These are phyloP conservation scores for Catharus minimus DNA, from an alignment of 2,113 vertebrate genomes.

Conservation along the genomic window DNA sequence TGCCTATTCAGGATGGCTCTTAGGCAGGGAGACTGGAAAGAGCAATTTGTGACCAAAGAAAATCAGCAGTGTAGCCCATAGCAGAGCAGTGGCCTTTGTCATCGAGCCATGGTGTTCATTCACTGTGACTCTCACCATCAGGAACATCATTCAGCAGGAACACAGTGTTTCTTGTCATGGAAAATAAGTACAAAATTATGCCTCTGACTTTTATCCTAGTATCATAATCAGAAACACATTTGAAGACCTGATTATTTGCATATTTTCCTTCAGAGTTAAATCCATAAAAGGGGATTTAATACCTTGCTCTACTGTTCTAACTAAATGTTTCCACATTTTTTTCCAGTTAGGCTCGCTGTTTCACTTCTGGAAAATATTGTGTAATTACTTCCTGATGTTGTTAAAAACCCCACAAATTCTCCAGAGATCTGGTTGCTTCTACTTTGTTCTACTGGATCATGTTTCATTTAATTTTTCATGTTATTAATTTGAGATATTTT, in stretches of 20 bases:
- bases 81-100: background rate
- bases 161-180: slow-evolving; percentile 51
- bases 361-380: slow-evolving; percentile 82
- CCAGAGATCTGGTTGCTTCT: slow-evolving; percentile 60
- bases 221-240: slow-evolving; percentile 75
- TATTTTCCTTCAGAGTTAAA: slow-evolving; percentile 79
- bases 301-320: slow-evolving; percentile 82
- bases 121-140: background rate
- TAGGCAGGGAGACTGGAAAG: background rate
- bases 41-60: background rate
- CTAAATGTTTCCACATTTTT: slow-evolving; percentile 83
- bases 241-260: slow-evolving; percentile 78
- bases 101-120: background rate
- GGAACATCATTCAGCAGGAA: slow-evolving; percentile 37
- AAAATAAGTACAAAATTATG: slow-evolving; percentile 44
- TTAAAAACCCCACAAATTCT: slow-evolving; percentile 68
- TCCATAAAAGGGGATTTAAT: slow-evolving; percentile 78
- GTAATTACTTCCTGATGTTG: slow-evolving; percentile 79
- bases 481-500: slow-evolving; percentile 68
- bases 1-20: background rate
- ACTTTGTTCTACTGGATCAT: slow-evolving; percentile 67
- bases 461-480: slow-evolving; percentile 64
- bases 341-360: slow-evolving; percentile 79
- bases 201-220: slow-evolving; percentile 73
- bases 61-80: background rate